These are phyloP conservation scores for Lophura swinhoii DNA, from an alignment of 2,797 vertebrate species.

Conservation along the genomic window DNA sequence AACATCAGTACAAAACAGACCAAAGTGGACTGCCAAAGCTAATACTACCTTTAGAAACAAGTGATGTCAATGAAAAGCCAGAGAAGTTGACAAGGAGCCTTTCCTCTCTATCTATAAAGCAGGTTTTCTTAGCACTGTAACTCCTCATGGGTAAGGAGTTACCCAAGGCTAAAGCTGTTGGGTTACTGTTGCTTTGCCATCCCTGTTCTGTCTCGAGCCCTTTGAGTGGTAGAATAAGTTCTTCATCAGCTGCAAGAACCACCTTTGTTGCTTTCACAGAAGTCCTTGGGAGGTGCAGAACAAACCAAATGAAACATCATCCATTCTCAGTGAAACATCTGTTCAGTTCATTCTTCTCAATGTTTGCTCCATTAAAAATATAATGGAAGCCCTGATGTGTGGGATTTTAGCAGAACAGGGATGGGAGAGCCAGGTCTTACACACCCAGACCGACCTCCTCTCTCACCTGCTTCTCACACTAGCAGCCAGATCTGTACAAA, in stretches of 20 bases:
- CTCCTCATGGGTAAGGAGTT: not conserved
- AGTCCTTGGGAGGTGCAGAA: slow-evolving; percentile 1
- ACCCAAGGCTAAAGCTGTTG: slow-evolving; percentile 7
- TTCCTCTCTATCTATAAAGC: not conserved
- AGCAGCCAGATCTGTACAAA: slow-evolving; percentile 60
- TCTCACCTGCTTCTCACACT: slow-evolving; percentile 51
- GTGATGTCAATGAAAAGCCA: not conserved
- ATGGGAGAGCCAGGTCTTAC: slow-evolving; percentile 62
- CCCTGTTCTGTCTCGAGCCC: not conserved
- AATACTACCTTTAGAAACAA: slow-evolving; percentile 15
- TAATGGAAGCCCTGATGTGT: slow-evolving; percentile 41
- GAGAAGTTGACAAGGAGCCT: not conserved
- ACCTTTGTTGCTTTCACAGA: not conserved
- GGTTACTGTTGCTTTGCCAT: slow-evolving; percentile 5
- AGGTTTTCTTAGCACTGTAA: slow-evolving; percentile 19
- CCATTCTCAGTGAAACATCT: not conserved
- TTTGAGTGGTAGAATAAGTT: not conserved
- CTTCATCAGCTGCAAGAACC: not conserved
- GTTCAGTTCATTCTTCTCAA: slow-evolving; percentile 22
- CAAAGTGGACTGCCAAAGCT: not conserved
- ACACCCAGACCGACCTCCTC: slow-evolving; percentile 51
- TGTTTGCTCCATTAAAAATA: slow-evolving; percentile 5
- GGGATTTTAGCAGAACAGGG: slow-evolving; percentile 51
- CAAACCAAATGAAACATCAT: not conserved
- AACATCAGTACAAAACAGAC: not conserved